Evolutionary conservation across 2,113 vertebrate species (phyloP).

Genomic region (Sinocyclocheilus rhinocerous): DNA sequence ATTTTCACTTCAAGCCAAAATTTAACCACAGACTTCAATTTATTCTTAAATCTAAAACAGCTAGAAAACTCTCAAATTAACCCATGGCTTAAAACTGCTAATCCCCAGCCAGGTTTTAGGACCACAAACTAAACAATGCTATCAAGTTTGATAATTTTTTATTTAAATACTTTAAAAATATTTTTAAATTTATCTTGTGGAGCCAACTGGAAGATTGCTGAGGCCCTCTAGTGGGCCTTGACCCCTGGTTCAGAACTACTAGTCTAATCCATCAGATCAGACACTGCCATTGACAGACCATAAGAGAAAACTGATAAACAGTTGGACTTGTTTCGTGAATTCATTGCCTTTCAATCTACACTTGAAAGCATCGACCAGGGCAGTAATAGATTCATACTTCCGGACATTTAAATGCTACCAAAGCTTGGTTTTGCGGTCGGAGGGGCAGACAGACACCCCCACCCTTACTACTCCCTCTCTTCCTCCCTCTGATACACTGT

Average conservation of each 20-base stretch:
- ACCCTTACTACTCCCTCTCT: not conserved
- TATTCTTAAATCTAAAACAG: not conserved
- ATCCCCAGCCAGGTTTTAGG: not conserved
- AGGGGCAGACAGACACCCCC: not conserved
- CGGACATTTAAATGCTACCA: not conserved
- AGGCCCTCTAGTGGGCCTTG: not conserved
- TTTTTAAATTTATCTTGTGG: not conserved
- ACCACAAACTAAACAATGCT: too few species aligned
- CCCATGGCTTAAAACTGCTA: not conserved
- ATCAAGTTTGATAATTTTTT: too few species aligned
- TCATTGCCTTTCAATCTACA: not conserved
- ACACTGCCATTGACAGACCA: not conserved
- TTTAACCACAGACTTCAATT: not conserved
- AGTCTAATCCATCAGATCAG: not conserved
- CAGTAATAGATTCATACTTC: not conserved
- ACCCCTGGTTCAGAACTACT: not conserved
- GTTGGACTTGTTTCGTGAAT: not conserved
- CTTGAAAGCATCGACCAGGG: not conserved
- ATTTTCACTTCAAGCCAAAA: not conserved
- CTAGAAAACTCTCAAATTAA: not conserved
- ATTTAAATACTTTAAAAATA: too few species aligned
- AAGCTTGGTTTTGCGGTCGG: not conserved
- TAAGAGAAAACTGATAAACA: not conserved
- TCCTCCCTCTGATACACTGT: not conserved
- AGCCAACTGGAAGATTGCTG: not conserved